phyloP scores from a whole-genome alignment of 2,113 vertebrate genomes.

The Tricholaema leucomelas region DNA sequence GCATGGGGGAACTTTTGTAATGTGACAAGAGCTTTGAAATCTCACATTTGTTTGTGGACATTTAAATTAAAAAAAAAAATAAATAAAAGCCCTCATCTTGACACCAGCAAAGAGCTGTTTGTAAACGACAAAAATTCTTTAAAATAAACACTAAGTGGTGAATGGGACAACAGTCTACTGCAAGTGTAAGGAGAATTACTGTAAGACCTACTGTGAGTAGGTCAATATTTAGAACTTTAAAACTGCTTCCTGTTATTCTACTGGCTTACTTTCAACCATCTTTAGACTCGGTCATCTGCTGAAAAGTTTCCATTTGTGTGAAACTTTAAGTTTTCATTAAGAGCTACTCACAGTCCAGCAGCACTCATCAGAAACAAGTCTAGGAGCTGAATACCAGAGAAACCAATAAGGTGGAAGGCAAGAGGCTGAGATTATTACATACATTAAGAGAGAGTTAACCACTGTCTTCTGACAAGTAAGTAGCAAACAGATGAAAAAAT shows the following conservation, averaged over 20 bases:
- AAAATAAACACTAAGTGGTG: neutral
- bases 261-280: neutral
- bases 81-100: neutral
- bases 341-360: neutral
- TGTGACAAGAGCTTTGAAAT: slow-evolving; percentile 22
- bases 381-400: neutral
- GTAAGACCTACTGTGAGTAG: neutral
- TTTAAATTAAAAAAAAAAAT: neutral
- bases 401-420: neutral
- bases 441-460: neutral
- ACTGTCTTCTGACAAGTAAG: neutral
- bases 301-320: slow-evolving; percentile 1
- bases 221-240: slow-evolving; percentile 10
- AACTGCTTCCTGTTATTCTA: slow-evolving; percentile 51
- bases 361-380: neutral
- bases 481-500: neutral
- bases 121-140: neutral
- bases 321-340: neutral
- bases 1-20: neutral
- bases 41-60: slow-evolving; percentile 18
- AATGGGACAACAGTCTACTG: neutral
- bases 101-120: neutral
- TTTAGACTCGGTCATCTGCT: slow-evolving; percentile 2
- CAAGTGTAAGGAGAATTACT: neutral
- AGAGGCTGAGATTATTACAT: neutral